Evolutionary conservation across 2,113 vertebrate species (phyloP).

Genomic region (Otis tarda): DNA sequence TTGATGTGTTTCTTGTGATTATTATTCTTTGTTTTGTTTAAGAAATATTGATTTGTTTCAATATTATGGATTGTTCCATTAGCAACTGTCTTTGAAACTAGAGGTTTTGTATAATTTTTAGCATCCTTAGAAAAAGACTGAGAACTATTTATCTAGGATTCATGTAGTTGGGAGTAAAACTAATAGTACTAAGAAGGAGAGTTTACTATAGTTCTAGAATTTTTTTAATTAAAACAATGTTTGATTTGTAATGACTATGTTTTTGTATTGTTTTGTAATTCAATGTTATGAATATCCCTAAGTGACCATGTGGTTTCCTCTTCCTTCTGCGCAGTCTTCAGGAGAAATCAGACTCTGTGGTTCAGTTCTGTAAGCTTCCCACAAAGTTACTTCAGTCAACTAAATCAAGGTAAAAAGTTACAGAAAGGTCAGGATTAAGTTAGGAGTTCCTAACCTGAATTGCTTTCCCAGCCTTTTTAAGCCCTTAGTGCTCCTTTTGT

Average conservation of each 20-base stretch:
- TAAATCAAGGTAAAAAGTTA: slow-evolving; percentile 62
- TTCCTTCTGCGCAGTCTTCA: background rate
- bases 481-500: slow-evolving; percentile 49
- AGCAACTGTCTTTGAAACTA: background rate
- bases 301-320: background rate
- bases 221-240: background rate
- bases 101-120: background rate
- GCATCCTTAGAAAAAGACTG: background rate
- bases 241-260: background rate
- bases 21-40: background rate
- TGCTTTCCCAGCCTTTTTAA: slow-evolving; percentile 40
- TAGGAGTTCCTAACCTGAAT: slow-evolving; percentile 58
- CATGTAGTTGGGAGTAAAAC: background rate
- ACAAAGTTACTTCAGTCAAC: slow-evolving; percentile 61
- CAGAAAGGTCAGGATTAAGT: slow-evolving; percentile 55
- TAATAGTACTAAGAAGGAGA: background rate
- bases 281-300: background rate
- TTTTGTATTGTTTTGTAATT: background rate
- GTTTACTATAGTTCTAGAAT: background rate
- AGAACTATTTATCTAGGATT: background rate
- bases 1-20: background rate
- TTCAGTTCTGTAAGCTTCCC: slow-evolving; percentile 51
- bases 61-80: background rate
- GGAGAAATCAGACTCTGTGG: slow-evolving; percentile 1
- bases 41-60: background rate